Percentiles rank a stretch among this genome's conserved stretches.
Evolutionary conservation across 2,113 vertebrate genomes (phyloP).

Genomic region (Erythrocercus mccallii): DNA sequence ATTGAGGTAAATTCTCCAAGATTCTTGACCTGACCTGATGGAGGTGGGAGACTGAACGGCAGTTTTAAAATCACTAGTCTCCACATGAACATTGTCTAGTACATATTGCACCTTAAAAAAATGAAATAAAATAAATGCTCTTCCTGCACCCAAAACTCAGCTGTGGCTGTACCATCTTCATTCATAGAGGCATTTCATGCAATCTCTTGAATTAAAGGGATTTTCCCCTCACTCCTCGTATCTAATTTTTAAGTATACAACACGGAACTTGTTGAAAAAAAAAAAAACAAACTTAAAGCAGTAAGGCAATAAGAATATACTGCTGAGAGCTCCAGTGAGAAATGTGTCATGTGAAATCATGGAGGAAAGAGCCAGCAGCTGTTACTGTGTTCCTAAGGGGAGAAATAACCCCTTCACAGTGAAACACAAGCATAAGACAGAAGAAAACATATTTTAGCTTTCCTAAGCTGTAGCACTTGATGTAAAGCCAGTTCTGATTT

Average conservation of each 20-base stretch:
- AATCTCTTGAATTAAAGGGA: neutral
- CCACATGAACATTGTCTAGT: neutral
- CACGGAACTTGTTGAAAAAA: neutral
- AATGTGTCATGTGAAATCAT: neutral
- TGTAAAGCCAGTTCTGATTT: neutral
- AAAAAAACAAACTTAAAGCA: neutral
- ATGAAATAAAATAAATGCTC: neutral
- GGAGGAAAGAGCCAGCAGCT: neutral
- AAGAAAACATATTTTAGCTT: neutral
- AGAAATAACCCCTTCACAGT: neutral
- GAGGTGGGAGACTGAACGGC: neutral
- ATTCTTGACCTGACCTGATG: conserved; percentile 16
- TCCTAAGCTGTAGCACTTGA: neutral
- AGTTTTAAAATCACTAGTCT: neutral
- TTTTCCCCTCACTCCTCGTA: neutral
- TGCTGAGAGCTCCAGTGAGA: neutral
- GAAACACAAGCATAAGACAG: neutral
- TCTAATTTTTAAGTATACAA: neutral
- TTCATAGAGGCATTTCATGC: neutral
- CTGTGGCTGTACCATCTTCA: neutral
- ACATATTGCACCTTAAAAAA: neutral
- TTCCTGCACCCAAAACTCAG: neutral
- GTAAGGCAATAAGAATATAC: neutral
- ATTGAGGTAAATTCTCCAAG: conserved; percentile 15
- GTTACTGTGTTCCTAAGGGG: neutral